Evolutionary conservation across 2,113 vertebrate species (phyloP).

Genomic region (Tenrec ecaudatus): DNA sequence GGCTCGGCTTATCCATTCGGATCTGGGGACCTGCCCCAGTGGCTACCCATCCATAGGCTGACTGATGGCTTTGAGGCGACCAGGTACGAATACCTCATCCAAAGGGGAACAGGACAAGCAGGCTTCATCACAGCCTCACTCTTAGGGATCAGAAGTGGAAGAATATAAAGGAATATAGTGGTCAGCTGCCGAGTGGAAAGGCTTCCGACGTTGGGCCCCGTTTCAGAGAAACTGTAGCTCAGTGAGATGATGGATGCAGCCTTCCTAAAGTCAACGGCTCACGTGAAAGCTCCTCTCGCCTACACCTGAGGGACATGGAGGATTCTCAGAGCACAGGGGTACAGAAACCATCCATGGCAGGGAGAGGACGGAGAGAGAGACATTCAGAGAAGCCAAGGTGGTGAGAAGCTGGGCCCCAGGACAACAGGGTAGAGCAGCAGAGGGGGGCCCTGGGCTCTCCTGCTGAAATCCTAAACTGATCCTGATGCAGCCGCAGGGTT

Average conservation of each 20-base stretch:
- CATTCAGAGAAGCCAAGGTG: neutral
- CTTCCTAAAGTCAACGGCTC: neutral
- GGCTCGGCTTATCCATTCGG: neutral
- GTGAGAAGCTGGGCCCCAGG: neutral
- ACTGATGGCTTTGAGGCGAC: neutral
- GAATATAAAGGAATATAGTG: neutral
- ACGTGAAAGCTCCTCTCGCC: neutral
- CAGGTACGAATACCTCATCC: neutral
- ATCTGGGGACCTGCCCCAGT: no score
- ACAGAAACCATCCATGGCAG: neutral
- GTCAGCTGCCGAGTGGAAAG: neutral
- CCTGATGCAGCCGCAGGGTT: neutral
- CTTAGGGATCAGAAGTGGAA: neutral
- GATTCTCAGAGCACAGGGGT: neutral
- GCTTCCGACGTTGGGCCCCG: neutral
- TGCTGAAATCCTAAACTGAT: no score
- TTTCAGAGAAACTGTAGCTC: neutral
- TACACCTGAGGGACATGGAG: neutral
- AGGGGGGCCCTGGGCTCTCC: neutral
- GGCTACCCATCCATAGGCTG: neutral
- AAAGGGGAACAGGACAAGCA: neutral
- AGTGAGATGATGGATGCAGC: neutral
- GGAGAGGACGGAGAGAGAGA: neutral
- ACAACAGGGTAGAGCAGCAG: accelerated
- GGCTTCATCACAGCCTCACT: neutral